phyloP scores from a whole-genome alignment of 2,113 vertebrate genomes.

The Noturus placidus region DNA sequence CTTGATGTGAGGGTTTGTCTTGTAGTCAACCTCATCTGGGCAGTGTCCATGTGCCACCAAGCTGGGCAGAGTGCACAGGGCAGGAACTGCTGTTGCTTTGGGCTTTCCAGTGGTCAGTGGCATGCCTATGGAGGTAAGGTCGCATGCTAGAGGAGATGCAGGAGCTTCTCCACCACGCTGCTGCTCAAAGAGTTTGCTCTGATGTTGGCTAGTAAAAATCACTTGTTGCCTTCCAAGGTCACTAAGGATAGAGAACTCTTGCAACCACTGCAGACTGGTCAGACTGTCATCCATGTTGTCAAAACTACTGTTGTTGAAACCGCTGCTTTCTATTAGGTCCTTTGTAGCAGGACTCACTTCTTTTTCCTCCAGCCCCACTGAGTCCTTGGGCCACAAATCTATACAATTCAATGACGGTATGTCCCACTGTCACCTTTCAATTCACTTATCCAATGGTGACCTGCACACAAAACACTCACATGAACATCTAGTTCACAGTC shows the following conservation, averaged over 20 bases:
- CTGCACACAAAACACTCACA: conserved; percentile 44
- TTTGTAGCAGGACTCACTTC: conserved; percentile 67
- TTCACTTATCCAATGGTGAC: conserved; percentile 50
- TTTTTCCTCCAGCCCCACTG: conserved; percentile 68
- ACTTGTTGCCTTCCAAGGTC: conserved; percentile 68
- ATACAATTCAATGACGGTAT: conserved; percentile 67
- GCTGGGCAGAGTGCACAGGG: too few relatives aligned
- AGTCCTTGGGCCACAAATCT: conserved; percentile 75
- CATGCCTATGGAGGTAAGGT: too few relatives aligned
- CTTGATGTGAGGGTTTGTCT: conserved; percentile 83
- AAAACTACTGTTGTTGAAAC: conserved; percentile 59
- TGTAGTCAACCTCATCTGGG: too few relatives aligned
- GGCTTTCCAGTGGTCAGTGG: too few relatives aligned
- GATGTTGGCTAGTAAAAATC: conserved; percentile 60
- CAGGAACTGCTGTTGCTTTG: too few relatives aligned
- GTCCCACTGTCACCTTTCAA: conserved; percentile 52
- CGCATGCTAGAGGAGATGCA: too few relatives aligned
- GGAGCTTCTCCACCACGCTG: conserved; percentile 66
- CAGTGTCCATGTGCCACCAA: too few relatives aligned
- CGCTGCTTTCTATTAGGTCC: conserved; percentile 64
- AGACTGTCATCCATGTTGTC: conserved; percentile 86
- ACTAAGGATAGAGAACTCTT: conserved; percentile 87
- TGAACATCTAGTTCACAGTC: background rate
- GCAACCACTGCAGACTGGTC: conserved; percentile 93
- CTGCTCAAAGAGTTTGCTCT: conserved; percentile 70